Evolutionary conservation across 2,888 invertebrate species (phyloP), one percentile per base, ranked within the genome.

Genomic region (Phyto melanocephala): DNA sequence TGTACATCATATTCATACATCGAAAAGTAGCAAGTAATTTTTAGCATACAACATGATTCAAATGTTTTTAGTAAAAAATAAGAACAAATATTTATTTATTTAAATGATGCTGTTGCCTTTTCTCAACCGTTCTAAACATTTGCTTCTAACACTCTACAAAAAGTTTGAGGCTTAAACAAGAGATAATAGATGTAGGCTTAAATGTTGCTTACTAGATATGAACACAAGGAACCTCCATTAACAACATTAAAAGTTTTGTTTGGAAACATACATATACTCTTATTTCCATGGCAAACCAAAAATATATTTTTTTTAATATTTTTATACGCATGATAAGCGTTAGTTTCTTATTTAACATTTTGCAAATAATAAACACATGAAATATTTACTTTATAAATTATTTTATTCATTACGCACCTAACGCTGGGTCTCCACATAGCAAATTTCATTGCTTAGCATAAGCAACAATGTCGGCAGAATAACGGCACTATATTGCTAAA

Each of bases 11-110:
- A 68, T 40, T 28, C 50, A 24, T 40, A n/a, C 74, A 52, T 37
- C 50, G 62, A 62, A 72, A 52, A 40, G 50, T 52, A 40, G 37
- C 37, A 76, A 81, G 72, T 74, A 74, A 78, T 78, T 81, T 81
- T 81, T 68, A 70, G 56, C 71, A 81, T 45, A 28, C 20, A 74
- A 50, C 40, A 71, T 71, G 65, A 71, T 60, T 63, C 40, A 42
- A 37, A 76, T 63, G 4, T 28, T 60, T 81, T 81, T 76, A 68
- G 68, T 76, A 22, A 68, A 60, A 68, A 60, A 40, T 17, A 67
- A 47, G 2, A 54, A 45, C 0, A n/a, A 40, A 50, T 54, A 54
- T 63, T 20, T 54, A 58, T 74, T 28, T 22, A n/a, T 63, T 28
- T 20, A 47, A 28, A 28, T 17, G 24, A 24, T 62, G n/a, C 10